Percentiles rank a stretch among this genome's conserved stretches.
These are phyloP conservation scores for Aleiodes leptofemur DNA, from an alignment of 2,888 invertebrate species.

Conservation along the genomic window DNA sequence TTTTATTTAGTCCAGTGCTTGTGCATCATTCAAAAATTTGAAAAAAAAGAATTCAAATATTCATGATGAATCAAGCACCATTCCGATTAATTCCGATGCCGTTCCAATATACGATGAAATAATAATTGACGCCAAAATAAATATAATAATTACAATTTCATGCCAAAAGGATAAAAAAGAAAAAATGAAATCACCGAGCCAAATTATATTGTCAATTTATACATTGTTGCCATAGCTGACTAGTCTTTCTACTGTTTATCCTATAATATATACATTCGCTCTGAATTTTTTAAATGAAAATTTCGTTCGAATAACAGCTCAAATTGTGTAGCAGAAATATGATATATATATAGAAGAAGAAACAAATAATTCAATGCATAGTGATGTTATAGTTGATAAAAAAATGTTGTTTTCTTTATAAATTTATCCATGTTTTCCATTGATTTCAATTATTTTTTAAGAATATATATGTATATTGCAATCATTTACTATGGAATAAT, in stretches of 20 bases:
- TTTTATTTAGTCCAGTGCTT: slow-evolving; percentile 24
- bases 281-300: background rate
- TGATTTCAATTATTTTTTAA: background rate
- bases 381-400: slow-evolving; percentile 2
- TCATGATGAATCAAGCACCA: slow-evolving; percentile 1
- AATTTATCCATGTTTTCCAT: slow-evolving; percentile 23
- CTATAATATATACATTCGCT: background rate
- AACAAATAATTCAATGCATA: slow-evolving; percentile 11
- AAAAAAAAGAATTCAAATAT: too few relatives aligned
- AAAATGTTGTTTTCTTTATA: slow-evolving; percentile 13
- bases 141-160: slow-evolving; percentile 25
- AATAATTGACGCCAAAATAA: slow-evolving; percentile 15
- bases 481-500: background rate
- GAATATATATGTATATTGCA: slow-evolving; percentile 1
- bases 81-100: slow-evolving; percentile 5
- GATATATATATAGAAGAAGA: background rate
- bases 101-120: background rate
- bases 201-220: slow-evolving; percentile 70
- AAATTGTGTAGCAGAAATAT: background rate
- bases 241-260: slow-evolving; percentile 15
- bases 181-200: slow-evolving; percentile 53
- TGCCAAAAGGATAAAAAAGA: slow-evolving; percentile 49
- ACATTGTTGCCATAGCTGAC: slow-evolving; percentile 7
- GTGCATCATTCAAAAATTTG: slow-evolving; percentile 4
- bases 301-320: slow-evolving; percentile 14